Evolutionary conservation across 2,888 invertebrate genomes (phyloP), one percentile per base, ranked within the genome.

Genomic region (Esperia sulphurella): DNA sequence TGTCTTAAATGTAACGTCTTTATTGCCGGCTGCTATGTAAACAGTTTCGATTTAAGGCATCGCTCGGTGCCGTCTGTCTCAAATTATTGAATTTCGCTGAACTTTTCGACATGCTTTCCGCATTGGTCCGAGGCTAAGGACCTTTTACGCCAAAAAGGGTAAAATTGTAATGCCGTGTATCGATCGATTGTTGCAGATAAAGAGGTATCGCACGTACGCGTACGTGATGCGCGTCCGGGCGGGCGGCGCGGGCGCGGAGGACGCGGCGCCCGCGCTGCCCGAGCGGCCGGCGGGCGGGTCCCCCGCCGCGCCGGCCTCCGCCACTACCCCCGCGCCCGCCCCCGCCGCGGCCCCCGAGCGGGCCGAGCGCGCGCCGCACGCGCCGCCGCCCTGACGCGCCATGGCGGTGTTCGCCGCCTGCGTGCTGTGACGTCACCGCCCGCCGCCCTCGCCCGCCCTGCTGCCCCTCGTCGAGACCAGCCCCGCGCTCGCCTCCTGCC

Each of bases 121-220:
- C n/a, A n/a, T n/a, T n/a, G n/a, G n/a, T n/a, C n/a, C n/a, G n/a
- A n/a, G n/a, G n/a, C n/a, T n/a, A n/a, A n/a, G n/a, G n/a, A n/a
- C n/a, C n/a, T n/a, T n/a, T n/a, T n/a, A n/a, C n/a, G n/a, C n/a
- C n/a, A n/a, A n/a, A n/a, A n/a, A n/a, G n/a, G n/a, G n/a, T n/a
- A n/a, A n/a, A 21, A 21, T 21, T 21, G 21, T 29, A 43, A 12
- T 13, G 31, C 14, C 7, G 31, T 9, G n/a, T 21, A 33, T 33
- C 9, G n/a, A 33, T 33, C 9, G n/a, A 4, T 31, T 51, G 35
- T 43, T 82, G 3, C 81, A 96, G 96, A 85, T 96, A 65, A 95
- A 95, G 84, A 91, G 96, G 72, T 96, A 96, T 86, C 94, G 94
- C 76, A 94, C 95, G 49, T 96, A 96, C 87, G 93, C 94, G 61